Base-by-base conservation (phyloP, 2,888 invertebrate genomes). In the Platycheirus albimanus region DNA sequence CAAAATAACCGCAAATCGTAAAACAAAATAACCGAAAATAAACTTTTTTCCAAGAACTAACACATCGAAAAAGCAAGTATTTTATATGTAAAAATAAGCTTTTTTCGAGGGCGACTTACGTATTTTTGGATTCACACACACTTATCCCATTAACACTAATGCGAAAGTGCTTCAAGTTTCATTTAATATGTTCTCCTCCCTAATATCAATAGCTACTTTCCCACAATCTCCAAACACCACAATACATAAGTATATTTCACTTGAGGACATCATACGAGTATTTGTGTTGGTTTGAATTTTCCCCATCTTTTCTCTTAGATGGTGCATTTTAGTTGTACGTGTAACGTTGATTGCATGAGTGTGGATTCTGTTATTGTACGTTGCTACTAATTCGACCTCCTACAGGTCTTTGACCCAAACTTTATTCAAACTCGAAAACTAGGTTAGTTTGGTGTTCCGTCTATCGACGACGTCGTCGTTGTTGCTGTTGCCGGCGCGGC, bases 331-430 rank as follows among this genome's bases (percentile, higher is more conserved):
- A n/a, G 30, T 41, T 43, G 24, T 38, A 20, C 11, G 64, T 54
- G 24, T 61, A 61, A 51, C 49, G 47, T 36, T 52, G 72, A 67
- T 51, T 30, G 52, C 47, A 11, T 74, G 66, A 75, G 58, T 84
- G 33, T 63, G 54, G 85, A 54, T 85, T 87, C 85, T 88, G 88
- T 86, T 88, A 87, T 88, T 87, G 87, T 85, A 79, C 86, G 78
- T 86, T 87, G 85, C 87, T 87, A 86, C 88, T 87, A 86, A 87
- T 86, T 77, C 86, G 85, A 72, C 75, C 72, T 71, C 85, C 85
- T 85, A 78, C 85, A 85, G 85, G 86, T 85, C 84, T 71, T 84
- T 86, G 85, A 85, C 85, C 85, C 85, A 85, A 85, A 84, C 77
- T 85, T 79, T 80, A 84, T 78, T 69, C 83, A 83, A 83, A 83